Base-by-base conservation (phyloP, 1,140 invertebrate species). In the Pogonomyrmex barbatus region DNA sequence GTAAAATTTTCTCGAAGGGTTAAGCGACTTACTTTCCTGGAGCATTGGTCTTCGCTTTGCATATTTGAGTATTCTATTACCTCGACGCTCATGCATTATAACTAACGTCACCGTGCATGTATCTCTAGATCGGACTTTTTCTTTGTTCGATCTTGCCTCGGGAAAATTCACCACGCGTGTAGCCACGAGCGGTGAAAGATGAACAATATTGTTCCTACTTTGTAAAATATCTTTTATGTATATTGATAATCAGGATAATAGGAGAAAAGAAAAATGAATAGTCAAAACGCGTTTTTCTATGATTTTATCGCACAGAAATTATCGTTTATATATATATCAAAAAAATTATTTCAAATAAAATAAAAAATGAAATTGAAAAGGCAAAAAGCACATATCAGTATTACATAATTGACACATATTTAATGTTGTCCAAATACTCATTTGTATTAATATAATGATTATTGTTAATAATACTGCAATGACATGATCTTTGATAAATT, bases 11-110 rank as follows among this genome's bases (percentile, higher is more conserved):
- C 42, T 50, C 54, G 68, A 83, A 75, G 56, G 68, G 68, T 70
- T 83, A 62, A 83, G 30, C 79, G 30, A 75, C 54, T 83, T 73
- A 58, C 54, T 83, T 83, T 73, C 54, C 77, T 10, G 50, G 65
- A 70, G 50, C 63, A 62, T 60, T 60, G 79, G 79, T 62, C 68
- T 67, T 12, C 30, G 68, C 54, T 83, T 73, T 83, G 79, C 79
- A 83, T 83, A 60, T 60, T 60, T 30, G 54, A 83, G 79, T 75
- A 75, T 83, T 83, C 79, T 83, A 83, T 83, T 83, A 83, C 79
- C 68, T 75, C 68, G 54, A 47, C 68, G 56, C 62, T 83, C 79
- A 83, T 83, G 79, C 79, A 83, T 83, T 83, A 83, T 83, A 83
- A 83, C 17, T 73, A 60, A 60, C 30, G 45, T 50, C 68, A 36